Percentiles rank a stretch among this genome's conserved stretches.
phyloP scores from a whole-genome alignment of 2,113 vertebrate genomes.

The Ophiodon elongatus region DNA sequence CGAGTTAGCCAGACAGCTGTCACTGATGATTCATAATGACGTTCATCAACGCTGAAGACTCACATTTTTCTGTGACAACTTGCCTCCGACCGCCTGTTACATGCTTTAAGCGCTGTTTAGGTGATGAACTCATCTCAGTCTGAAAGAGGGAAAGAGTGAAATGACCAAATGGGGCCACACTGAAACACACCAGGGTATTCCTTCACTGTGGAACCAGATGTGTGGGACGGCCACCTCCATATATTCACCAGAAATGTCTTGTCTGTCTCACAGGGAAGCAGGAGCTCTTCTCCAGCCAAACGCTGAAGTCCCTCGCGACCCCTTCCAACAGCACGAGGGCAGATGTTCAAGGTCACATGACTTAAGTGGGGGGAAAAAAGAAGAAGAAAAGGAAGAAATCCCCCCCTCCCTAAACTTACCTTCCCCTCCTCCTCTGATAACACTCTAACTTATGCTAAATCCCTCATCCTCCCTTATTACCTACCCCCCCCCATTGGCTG shows the following conservation, averaged over 20 bases:
- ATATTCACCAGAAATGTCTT: conserved; percentile 23
- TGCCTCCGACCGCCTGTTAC: not conserved
- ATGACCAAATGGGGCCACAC: not conserved
- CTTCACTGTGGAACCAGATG: not conserved
- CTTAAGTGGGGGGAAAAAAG: conserved; percentile 52
- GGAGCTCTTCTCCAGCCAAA: conserved; percentile 93
- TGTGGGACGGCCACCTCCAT: not conserved
- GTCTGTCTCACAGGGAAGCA: conserved; percentile 87
- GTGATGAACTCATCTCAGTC: not conserved
- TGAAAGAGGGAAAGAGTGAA: not conserved
- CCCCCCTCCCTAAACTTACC: conserved; percentile 42
- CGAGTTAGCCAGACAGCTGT: not conserved
- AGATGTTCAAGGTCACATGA: conserved; percentile 54
- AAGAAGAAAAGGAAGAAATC: conserved; percentile 63
- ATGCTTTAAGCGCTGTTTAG: not conserved
- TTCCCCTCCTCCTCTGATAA: conserved; percentile 64
- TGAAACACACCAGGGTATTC: conserved; percentile 6
- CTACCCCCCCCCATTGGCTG: conserved; percentile 52
- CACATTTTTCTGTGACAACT: not conserved
- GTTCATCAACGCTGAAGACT: not conserved
- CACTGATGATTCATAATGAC: not conserved
- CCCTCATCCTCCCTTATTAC: conserved; percentile 38
- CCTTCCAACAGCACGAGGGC: conserved; percentile 62
- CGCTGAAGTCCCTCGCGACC: conserved; percentile 85
- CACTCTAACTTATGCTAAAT: conserved; percentile 71